Percentiles rank a stretch among this genome's conserved stretches.
phyloP scores from a whole-genome alignment of 1,140 invertebrate species.

The Drosophila virilis region DNA sequence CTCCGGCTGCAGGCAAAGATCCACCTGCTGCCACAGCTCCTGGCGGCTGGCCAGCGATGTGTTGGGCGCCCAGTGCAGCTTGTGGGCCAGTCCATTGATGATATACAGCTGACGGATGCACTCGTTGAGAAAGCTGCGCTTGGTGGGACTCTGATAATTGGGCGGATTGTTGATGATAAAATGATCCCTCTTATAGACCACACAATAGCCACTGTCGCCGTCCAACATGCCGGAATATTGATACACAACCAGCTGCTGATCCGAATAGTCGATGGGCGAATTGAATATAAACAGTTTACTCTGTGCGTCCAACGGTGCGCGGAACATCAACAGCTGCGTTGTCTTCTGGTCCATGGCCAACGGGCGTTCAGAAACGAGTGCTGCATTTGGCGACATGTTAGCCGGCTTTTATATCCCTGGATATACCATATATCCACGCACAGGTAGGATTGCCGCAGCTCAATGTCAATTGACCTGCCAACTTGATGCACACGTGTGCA shows the following conservation, averaged over 20 bases:
- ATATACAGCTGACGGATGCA: conserved; percentile 72
- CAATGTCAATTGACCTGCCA: not conserved
- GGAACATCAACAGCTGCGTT: conserved; percentile 46
- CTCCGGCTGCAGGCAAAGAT: conserved; percentile 55
- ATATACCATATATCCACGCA: not conserved
- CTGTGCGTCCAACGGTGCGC: conserved; percentile 34
- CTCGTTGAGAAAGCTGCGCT: conserved; percentile 64
- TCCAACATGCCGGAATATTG: conserved; percentile 21
- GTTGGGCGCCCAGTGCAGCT: conserved; percentile 48
- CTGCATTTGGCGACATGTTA: not conserved
- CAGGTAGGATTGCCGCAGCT: not conserved
- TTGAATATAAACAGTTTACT: conserved; percentile 60
- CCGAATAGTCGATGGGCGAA: conserved; percentile 56
- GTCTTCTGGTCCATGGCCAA: conserved; percentile 42
- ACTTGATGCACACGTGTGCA: not conserved
- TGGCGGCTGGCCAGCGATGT: conserved; percentile 14
- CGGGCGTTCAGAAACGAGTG: conserved; percentile 23
- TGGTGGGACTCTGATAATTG: conserved; percentile 58
- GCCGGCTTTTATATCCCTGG: not conserved
- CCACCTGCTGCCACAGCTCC: conserved; percentile 58
- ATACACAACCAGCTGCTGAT: conserved; percentile 60
- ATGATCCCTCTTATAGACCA: conserved; percentile 68
- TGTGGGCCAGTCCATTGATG: conserved; percentile 44
- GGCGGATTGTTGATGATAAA: conserved; percentile 59
- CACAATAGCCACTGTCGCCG: conserved; percentile 48